phyloP scores from a whole-genome alignment of 2,888 invertebrate genomes.

The Brachynemurus nebulosus region DNA sequence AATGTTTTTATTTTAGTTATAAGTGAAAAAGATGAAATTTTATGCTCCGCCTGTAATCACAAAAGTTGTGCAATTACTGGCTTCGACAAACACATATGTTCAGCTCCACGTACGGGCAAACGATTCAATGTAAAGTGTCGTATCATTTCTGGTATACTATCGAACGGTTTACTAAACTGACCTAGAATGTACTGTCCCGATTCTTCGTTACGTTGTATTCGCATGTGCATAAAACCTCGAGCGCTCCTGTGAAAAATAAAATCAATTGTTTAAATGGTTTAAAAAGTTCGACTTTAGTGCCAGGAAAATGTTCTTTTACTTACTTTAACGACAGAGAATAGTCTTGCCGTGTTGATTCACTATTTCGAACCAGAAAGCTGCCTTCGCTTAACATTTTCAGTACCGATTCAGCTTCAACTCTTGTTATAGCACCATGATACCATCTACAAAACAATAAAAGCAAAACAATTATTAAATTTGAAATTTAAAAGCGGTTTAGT shows the following conservation, averaged over 20 bases:
- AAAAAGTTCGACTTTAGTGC: not conserved
- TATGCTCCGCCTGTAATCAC: slow-evolving; percentile 27
- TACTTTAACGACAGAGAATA: slow-evolving; percentile 92
- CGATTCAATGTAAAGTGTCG: slow-evolving; percentile 86
- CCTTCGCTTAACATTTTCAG: slow-evolving; percentile 75
- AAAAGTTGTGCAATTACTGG: slow-evolving; percentile 78
- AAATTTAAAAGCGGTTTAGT: not conserved
- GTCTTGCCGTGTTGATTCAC: slow-evolving; percentile 86
- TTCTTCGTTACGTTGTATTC: slow-evolving; percentile 65
- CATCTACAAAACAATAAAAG: slow-evolving; percentile 43
- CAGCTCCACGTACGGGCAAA: slow-evolving; percentile 87
- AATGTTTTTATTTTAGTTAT: too few species aligned
- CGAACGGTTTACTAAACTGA: slow-evolving; percentile 84
- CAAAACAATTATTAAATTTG: slow-evolving; percentile 11
- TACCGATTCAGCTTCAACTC: slow-evolving; percentile 82
- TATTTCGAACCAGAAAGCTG: slow-evolving; percentile 86
- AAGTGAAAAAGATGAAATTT: too few species aligned
- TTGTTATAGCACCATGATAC: slow-evolving; percentile 89
- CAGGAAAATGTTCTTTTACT: slow-evolving; percentile 30
- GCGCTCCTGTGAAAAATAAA: slow-evolving; percentile 56
- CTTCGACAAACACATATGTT: slow-evolving; percentile 89
- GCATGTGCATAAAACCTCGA: slow-evolving; percentile 93
- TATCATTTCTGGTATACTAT: slow-evolving; percentile 88
- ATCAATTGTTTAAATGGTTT: not conserved
- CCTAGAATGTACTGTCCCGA: slow-evolving; percentile 78